These are phyloP conservation scores for Lacerta viridis DNA, from an alignment of 2,797 vertebrate species.

Conservation along the genomic window DNA sequence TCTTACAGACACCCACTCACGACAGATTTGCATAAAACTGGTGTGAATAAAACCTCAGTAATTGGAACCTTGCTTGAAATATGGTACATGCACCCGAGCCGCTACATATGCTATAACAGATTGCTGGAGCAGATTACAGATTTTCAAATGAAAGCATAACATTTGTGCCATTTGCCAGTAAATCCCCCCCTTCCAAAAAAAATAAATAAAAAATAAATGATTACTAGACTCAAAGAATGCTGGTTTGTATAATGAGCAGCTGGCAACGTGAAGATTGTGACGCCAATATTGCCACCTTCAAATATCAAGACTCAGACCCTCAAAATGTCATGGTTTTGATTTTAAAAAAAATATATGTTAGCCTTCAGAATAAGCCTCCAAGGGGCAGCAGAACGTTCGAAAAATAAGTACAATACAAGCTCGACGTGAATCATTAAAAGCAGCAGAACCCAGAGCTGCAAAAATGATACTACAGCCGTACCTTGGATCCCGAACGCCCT, in stretches of 20 bases:
- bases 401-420: background rate
- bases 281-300: background rate
- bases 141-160: constrained; percentile 30
- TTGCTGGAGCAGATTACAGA: constrained; percentile 18
- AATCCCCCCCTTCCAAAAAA: background rate
- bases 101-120: constrained; percentile 30
- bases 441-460: too few species aligned
- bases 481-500: too few species aligned
- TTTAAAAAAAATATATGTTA: background rate
- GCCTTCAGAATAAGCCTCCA: constrained; percentile 1
- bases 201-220: background rate
- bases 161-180: constrained; percentile 2
- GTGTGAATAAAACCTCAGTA: constrained; percentile 24
- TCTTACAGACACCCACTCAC: constrained; percentile 7
- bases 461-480: background rate
- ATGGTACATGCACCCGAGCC: constrained; percentile 1
- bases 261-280: background rate
- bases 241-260: background rate
- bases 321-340: background rate
- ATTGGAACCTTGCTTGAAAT: constrained; percentile 29
- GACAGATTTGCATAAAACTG: constrained; percentile 34
- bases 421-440: background rate
- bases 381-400: background rate
- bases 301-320: background rate
- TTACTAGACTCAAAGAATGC: background rate